phyloP scores from a whole-genome alignment of 2,888 invertebrate genomes.

The Clostera curtula region DNA sequence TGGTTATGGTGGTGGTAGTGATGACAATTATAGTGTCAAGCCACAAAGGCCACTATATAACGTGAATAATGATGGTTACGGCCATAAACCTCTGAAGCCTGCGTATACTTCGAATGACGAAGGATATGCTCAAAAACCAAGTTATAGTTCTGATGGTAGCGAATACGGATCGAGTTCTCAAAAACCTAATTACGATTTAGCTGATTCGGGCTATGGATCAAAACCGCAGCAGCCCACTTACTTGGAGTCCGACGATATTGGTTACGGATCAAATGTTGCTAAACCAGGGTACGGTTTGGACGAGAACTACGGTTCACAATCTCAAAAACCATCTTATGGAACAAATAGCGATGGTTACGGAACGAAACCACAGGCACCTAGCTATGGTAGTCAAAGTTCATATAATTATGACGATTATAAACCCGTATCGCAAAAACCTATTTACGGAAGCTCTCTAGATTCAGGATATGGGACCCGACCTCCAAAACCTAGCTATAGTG shows the following conservation, averaged over 20 bases:
- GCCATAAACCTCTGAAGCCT: no score
- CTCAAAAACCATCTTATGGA: neutral
- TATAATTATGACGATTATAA: neutral
- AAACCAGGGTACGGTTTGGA: neutral
- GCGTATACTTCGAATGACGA: no score
- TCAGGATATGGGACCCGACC: neutral
- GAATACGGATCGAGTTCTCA: no score
- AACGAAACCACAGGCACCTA: slow-evolving; percentile 3
- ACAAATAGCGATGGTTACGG: neutral
- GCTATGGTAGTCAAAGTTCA: slow-evolving; percentile 3
- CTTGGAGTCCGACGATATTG: neutral
- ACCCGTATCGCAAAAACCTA: neutral
- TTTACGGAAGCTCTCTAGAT: neutral
- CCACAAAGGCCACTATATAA: no score
- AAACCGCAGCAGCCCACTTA: slow-evolving; percentile 6
- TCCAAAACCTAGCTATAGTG: neutral
- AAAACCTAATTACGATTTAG: no score
- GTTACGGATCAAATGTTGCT: neutral
- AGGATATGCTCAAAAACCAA: no score
- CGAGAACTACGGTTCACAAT: neutral
- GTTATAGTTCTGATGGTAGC: no score
- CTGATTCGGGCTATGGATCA: neutral
- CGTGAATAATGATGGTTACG: no score
- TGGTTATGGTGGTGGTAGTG: no score
- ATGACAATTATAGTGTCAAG: no score